Evolutionary conservation across 2,888 invertebrate species (phyloP).

Genomic region (Microctonus aethiopoides): DNA sequence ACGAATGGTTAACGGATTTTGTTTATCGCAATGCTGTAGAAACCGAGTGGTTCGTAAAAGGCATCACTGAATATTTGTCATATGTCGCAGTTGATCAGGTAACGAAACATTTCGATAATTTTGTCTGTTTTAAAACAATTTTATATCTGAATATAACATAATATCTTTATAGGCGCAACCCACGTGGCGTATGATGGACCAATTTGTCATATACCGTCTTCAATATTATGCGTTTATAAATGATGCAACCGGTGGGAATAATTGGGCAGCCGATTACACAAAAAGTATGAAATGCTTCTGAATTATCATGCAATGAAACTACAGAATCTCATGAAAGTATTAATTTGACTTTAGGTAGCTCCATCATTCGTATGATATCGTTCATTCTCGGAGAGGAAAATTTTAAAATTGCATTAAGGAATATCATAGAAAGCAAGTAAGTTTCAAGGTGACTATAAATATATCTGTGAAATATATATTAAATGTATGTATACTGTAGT

Average conservation of each 20-base stretch:
- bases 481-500: no score
- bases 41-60: constrained; percentile 68
- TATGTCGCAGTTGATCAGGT: constrained; percentile 58
- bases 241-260: constrained; percentile 67
- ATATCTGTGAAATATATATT: no score
- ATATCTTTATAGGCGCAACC: constrained; percentile 28
- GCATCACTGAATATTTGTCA: constrained; percentile 71
- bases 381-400: constrained; percentile 66
- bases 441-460: constrained; percentile 49
- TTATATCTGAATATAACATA: no score
- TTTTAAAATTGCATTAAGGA: constrained; percentile 65
- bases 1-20: constrained; percentile 70
- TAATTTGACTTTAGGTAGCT: constrained; percentile 62
- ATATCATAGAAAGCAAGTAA: constrained; percentile 49
- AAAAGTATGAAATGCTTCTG: constrained; percentile 68
- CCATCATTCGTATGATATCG: constrained; percentile 71
- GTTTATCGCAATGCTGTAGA: constrained; percentile 65
- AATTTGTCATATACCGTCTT: constrained; percentile 66
- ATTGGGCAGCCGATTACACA: constrained; percentile 68
- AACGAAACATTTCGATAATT: no score
- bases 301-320: background rate
- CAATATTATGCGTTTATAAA: constrained; percentile 67
- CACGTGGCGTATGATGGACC: constrained; percentile 68
- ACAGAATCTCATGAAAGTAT: constrained; percentile 31
- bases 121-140: no score